These are phyloP conservation scores for Gallinago jamesoni DNA, from an alignment of 2,113 vertebrate species.

Conservation along the genomic window DNA sequence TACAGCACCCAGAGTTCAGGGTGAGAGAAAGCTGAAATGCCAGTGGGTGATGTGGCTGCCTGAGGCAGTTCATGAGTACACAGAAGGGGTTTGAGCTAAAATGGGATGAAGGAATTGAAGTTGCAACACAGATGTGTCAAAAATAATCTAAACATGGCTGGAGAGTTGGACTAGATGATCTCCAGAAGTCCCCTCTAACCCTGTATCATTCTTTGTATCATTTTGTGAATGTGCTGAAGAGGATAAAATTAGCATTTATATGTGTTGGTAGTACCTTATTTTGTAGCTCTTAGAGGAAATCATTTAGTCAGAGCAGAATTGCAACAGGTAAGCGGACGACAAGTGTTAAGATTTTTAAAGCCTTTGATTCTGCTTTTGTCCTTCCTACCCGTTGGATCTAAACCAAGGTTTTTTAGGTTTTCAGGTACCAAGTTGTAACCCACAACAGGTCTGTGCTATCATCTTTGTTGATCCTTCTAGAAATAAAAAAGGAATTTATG, in stretches of 20 bases:
- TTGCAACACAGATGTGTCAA: background rate
- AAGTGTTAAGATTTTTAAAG: background rate
- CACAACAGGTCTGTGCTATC: background rate
- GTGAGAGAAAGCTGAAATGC: background rate
- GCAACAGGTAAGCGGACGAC: background rate
- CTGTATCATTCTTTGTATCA: no score
- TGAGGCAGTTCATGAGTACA: background rate
- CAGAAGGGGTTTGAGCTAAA: background rate
- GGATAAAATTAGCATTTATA: background rate
- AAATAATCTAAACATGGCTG: background rate
- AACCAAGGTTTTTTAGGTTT: background rate
- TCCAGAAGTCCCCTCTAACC: no score
- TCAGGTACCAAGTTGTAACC: background rate
- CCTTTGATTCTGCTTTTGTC: background rate
- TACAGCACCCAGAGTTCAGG: background rate
- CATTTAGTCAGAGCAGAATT: background rate
- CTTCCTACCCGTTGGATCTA: background rate
- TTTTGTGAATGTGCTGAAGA: background rate
- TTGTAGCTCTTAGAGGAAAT: background rate
- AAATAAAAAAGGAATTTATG: background rate
- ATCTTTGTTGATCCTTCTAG: background rate
- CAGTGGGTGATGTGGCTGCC: background rate
- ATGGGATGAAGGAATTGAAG: background rate
- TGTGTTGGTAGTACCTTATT: background rate
- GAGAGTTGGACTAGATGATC: no score